Conservation (phyloP, 2,888 invertebrate species). For the Fragum whitleyi region DNA sequence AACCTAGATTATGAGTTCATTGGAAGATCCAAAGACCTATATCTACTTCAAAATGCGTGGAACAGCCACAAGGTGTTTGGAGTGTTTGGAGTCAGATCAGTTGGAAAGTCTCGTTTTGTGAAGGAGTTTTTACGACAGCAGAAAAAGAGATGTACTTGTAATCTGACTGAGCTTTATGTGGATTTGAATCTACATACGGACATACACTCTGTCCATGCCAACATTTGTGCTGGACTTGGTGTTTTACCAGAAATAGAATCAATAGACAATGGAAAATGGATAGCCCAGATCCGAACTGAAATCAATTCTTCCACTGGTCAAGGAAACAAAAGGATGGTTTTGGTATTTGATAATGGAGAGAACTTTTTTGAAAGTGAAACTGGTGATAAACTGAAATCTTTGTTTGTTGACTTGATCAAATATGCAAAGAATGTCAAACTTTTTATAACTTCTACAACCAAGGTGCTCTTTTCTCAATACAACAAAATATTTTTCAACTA, state of each 20-base stretch:
- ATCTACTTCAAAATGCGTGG: slow-evolving; percentile 47
- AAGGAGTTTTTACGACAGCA: slow-evolving; percentile 44
- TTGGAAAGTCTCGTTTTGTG: slow-evolving; percentile 66
- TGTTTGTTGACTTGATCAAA: slow-evolving; percentile 38
- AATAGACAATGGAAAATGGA: slow-evolving; percentile 24
- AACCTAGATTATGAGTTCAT: slow-evolving; percentile 57
- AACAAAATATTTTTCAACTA: slow-evolving; percentile 36
- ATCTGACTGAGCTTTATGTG: slow-evolving; percentile 21
- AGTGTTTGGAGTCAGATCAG: slow-evolving; percentile 64
- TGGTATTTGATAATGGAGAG: slow-evolving; percentile 70
- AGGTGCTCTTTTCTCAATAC: slow-evolving; percentile 37
- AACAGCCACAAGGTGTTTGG: slow-evolving; percentile 56
- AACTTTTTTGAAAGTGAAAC: slow-evolving; percentile 54
- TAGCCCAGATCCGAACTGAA: slow-evolving; percentile 5
- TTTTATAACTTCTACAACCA: slow-evolving; percentile 65
- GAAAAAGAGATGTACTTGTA: background rate
- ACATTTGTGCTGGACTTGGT: slow-evolving; percentile 43
- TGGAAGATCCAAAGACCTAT: slow-evolving; percentile 50
- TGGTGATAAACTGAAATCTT: slow-evolving; percentile 39
- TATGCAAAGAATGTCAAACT: slow-evolving; percentile 54
- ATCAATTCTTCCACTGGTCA: background rate
- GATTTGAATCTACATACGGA: slow-evolving; percentile 37
- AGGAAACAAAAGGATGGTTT: background rate
- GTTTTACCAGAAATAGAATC: slow-evolving; percentile 28
- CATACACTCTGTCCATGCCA: slow-evolving; percentile 21